These are phyloP conservation scores for Agrypnus murinus DNA, from an alignment of 2,888 invertebrate genomes.

Conservation along the genomic window DNA sequence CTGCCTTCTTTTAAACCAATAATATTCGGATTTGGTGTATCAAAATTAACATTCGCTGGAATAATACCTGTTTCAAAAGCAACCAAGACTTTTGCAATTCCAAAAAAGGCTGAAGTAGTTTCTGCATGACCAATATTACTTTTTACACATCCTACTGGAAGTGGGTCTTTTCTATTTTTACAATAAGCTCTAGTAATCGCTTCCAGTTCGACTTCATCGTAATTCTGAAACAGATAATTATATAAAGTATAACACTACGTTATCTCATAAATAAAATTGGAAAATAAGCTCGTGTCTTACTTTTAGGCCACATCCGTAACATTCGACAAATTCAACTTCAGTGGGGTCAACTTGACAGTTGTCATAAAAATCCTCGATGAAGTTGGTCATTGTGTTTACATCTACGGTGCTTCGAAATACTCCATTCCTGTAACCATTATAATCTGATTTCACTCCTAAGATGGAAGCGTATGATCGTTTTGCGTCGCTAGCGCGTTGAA, in stretches of 20 bases:
- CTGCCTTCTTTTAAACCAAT: conserved; percentile 88
- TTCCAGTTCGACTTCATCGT: conserved; percentile 86
- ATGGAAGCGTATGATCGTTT: conserved; percentile 74
- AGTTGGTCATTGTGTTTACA: conserved; percentile 69
- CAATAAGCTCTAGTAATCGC: conserved; percentile 93
- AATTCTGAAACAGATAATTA: conserved; percentile 61
- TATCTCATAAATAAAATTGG: too few relatives aligned
- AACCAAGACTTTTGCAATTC: conserved; percentile 91
- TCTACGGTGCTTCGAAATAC: conserved; percentile 64
- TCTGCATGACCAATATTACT: conserved; percentile 99
- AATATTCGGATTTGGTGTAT: conserved; percentile 91
- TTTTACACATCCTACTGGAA: conserved; percentile 95
- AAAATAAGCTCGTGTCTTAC: conserved; percentile 70
- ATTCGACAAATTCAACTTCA: conserved; percentile 68
- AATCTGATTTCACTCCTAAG: conserved; percentile 74
- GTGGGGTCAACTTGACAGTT: conserved; percentile 70
- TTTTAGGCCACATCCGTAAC: conserved; percentile 68
- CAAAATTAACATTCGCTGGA: conserved; percentile 93
- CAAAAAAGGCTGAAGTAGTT: conserved; percentile 90
- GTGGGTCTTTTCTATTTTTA: conserved; percentile 82
- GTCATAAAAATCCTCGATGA: conserved; percentile 75
- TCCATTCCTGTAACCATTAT: conserved; percentile 74
- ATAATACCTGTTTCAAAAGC: conserved; percentile 93
- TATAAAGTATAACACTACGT: too few relatives aligned
- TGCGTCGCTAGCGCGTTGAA: conserved; percentile 80